Conservation (phyloP, 2,888 invertebrate genomes). For the Ryuthela nishihirai region DNA sequence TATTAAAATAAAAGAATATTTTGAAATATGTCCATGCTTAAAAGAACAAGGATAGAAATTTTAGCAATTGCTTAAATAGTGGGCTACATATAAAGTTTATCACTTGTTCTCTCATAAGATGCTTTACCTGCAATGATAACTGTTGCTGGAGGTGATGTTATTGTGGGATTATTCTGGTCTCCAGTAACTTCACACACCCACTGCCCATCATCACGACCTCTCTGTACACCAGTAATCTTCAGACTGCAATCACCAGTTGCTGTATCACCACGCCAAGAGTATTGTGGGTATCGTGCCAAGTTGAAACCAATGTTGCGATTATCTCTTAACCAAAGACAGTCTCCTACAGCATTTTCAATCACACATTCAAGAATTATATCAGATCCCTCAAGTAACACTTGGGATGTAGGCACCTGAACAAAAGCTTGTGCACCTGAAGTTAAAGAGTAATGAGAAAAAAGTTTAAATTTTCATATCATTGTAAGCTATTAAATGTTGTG, state of each 20-base stretch:
- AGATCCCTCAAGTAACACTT: slow-evolving; percentile 19
- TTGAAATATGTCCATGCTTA: too few species aligned
- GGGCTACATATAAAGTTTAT: too few species aligned
- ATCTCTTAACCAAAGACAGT: slow-evolving; percentile 40
- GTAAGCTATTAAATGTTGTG: not conserved
- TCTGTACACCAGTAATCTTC: slow-evolving; percentile 10
- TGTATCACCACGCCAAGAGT: slow-evolving; percentile 26
- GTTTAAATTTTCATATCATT: not conserved
- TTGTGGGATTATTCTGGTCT: slow-evolving; percentile 31
- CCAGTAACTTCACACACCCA: slow-evolving; percentile 41
- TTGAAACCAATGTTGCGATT: slow-evolving; percentile 36
- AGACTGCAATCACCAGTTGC: slow-evolving; percentile 38
- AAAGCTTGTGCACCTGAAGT: slow-evolving; percentile 24
- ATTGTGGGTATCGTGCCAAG: slow-evolving; percentile 22
- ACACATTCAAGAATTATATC: slow-evolving; percentile 35
- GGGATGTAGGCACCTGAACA: slow-evolving; percentile 27
- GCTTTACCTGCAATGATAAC: slow-evolving; percentile 21
- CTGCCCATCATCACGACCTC: slow-evolving; percentile 35
- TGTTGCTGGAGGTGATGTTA: slow-evolving; percentile 31
- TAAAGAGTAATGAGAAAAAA: not conserved
- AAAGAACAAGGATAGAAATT: too few species aligned
- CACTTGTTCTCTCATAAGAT: too few species aligned
- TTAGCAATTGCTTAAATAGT: too few species aligned
- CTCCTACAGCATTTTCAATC: slow-evolving; percentile 30
- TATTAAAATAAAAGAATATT: too few species aligned